These are phyloP conservation scores for Paelopatides confundens DNA, from an alignment of 53 echinoderm and acorn worm species.

Conservation along the genomic window DNA sequence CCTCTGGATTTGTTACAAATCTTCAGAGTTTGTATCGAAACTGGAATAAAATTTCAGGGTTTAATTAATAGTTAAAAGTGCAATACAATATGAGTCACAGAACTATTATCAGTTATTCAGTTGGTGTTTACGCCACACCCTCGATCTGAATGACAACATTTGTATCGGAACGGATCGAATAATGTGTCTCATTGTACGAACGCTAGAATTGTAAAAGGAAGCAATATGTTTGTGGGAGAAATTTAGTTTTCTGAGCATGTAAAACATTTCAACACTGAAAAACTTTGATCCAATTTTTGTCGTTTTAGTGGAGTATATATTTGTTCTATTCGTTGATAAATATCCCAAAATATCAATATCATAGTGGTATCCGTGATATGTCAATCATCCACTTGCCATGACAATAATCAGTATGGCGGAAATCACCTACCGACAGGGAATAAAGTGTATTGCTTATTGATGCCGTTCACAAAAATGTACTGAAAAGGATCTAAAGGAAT, in stretches of 20 bases:
- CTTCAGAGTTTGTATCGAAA: no score
- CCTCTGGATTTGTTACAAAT: no score
- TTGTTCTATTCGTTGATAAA: not conserved
- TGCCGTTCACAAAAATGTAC: not conserved
- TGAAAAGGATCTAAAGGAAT: not conserved
- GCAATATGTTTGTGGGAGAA: no score
- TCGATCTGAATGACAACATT: not conserved
- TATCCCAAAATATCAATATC: constrained; percentile 8
- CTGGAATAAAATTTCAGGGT: not conserved
- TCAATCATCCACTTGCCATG: constrained; percentile 37
- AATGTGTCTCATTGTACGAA: not conserved
- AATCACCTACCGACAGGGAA: not conserved
- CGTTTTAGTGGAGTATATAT: no score
- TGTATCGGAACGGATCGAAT: not conserved
- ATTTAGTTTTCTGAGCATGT: no score
- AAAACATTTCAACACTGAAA: no score
- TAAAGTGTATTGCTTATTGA: constrained; percentile 17
- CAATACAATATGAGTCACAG: constrained; percentile 29
- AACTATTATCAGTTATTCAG: not conserved
- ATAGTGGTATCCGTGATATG: constrained; percentile 9
- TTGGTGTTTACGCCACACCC: constrained; percentile 37
- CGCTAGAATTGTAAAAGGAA: no score
- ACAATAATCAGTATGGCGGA: constrained; percentile 45
- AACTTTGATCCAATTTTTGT: no score
- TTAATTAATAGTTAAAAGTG: constrained; percentile 7